phyloP scores from a whole-genome alignment of 2,797 vertebrate species.

The Novumbra hubbsi region DNA sequence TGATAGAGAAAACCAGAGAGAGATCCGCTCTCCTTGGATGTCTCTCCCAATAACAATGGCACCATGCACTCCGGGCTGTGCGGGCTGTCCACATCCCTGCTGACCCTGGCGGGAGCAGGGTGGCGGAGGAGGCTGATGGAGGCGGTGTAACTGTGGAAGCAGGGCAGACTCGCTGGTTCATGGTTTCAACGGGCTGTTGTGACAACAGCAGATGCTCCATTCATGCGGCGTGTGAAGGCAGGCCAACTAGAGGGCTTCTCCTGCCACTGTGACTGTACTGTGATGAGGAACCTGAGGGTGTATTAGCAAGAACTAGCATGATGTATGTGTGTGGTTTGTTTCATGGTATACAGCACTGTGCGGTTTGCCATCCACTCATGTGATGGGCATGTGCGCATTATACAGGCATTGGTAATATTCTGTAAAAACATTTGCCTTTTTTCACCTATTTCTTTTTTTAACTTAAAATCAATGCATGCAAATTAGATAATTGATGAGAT shows the following conservation, averaged over 20 bases:
- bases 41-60: neutral
- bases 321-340: neutral
- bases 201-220: conserved; percentile 14
- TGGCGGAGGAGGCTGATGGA: neutral
- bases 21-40: neutral
- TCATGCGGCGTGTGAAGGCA: conserved; percentile 3
- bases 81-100: neutral
- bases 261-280: neutral
- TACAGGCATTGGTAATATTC: neutral
- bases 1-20: neutral
- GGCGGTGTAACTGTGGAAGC: neutral
- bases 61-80: neutral
- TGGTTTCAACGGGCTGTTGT: neutral
- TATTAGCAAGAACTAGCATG: neutral
- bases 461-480: neutral
- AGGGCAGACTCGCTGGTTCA: neutral
- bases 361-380: neutral
- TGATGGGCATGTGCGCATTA: neutral
- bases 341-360: neutral
- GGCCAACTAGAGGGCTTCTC: neutral
- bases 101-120: neutral
- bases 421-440: neutral
- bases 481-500: neutral
- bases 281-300: neutral
- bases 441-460: neutral